phyloP scores from a whole-genome alignment of 2,113 vertebrate species.

The Butorides virescens region DNA sequence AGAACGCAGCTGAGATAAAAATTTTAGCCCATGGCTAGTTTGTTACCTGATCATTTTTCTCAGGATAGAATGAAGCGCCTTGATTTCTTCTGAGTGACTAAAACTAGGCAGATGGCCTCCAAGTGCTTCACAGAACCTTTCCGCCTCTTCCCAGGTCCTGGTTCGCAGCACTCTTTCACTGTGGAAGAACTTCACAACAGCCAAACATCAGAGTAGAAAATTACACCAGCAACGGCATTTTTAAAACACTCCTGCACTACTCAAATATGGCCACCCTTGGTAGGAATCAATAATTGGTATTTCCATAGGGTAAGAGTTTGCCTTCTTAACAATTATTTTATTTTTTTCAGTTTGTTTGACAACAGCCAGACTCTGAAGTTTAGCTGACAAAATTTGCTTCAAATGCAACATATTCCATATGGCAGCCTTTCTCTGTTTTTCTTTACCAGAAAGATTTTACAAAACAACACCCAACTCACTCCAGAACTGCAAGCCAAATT shows the following conservation, averaged over 20 bases:
- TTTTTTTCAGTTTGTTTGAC: background rate
- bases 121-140: conserved; percentile 88
- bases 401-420: background rate
- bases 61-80: conserved; percentile 77
- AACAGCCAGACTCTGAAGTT: background rate
- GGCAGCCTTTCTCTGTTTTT: background rate
- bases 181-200: conserved; percentile 85
- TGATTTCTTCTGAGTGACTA: conserved; percentile 77
- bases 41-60: conserved; percentile 84
- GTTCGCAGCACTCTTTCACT: conserved; percentile 85
- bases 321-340: background rate
- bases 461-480: background rate
- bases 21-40: background rate
- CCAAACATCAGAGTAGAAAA: background rate
- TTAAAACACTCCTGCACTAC: background rate
- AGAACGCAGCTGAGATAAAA: background rate
- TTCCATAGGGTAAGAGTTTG: background rate
- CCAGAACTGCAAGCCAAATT: background rate
- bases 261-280: background rate
- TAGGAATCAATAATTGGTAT: background rate
- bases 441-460: background rate
- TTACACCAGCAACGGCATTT: background rate
- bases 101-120: conserved; percentile 91
- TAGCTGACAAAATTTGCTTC: background rate
- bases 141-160: conserved; percentile 93